Base-by-base conservation (phyloP, 2,888 invertebrate genomes). In the Pseudoips prasinana region DNA sequence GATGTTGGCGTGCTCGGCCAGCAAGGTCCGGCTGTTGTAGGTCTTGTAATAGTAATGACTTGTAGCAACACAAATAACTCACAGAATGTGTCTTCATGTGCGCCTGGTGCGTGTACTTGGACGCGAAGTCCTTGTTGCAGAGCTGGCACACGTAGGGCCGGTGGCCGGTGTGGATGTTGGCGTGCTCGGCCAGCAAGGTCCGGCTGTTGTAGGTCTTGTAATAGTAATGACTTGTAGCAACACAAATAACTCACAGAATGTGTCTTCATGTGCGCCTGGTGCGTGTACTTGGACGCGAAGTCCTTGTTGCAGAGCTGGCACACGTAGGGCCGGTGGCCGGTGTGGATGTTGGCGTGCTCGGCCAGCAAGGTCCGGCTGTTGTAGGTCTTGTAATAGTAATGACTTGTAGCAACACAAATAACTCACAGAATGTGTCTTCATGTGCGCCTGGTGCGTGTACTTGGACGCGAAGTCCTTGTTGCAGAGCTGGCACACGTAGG, bases 211-310 rank as follows among this genome's bases (percentile, higher is more conserved):
- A n/a, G n/a, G n/a, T n/a, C n/a, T n/a, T n/a, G n/a, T n/a, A n/a
- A n/a, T n/a, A n/a, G n/a, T n/a, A n/a, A n/a, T n/a, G n/a, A n/a
- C n/a, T n/a, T n/a, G n/a, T n/a, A n/a, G n/a, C n/a, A n/a, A n/a
- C n/a, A n/a, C n/a, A n/a, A n/a, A n/a, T 1, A 7, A 5, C 78
- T 69, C 60, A 86, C 87, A 53, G 74, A 90, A 58, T 95, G 95
- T 0, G 93, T 95, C 73, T 94, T 95, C 36, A 92, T 81, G 53
- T 95, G 95, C 0, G 94, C 92, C 48, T 93, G 93, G 45, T 92
- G 91, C 0, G 95, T 94, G 59, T 95, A 95, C 58, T 95, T 95
- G 7, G 94, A 94, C 0, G 94, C 93, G 76, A 95, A 95, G 50
- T 91, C 90, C 78, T 95, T 95, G 4, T 90, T 85, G 66, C 95